Evolutionary conservation across 92 coral and sea anemone species (phyloP).

Genomic region (Epizoanthus fatuus): DNA sequence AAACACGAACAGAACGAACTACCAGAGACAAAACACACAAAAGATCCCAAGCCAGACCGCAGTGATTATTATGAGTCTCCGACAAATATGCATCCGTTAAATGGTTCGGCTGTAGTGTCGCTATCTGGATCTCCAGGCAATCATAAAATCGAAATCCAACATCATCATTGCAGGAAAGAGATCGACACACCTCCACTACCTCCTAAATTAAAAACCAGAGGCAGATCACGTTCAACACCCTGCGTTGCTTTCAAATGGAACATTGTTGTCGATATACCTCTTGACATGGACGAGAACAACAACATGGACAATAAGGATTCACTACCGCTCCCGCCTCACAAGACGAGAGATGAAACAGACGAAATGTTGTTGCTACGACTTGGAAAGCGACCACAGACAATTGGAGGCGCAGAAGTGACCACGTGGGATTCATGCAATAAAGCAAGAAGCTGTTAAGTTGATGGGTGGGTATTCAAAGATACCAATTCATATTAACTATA

Average conservation of each 20-base stretch:
- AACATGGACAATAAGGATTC: not conserved
- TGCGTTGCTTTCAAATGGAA: slow-evolving; percentile 19
- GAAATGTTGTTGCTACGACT: slow-evolving; percentile 7
- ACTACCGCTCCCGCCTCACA: not conserved
- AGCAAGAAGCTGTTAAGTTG: slow-evolving; percentile 6
- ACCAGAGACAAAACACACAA: not conserved
- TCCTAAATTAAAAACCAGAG: slow-evolving; percentile 9
- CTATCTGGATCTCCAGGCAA: not conserved
- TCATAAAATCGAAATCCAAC: not conserved
- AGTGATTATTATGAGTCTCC: not conserved
- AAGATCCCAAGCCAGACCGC: not conserved
- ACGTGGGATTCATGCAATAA: too few species aligned
- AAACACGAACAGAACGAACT: not conserved
- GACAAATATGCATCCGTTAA: not conserved
- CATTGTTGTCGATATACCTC: slow-evolving; percentile 29
- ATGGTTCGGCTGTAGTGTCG: not conserved
- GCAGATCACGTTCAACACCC: not conserved
- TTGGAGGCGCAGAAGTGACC: slow-evolving; percentile 9
- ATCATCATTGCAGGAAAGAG: not conserved
- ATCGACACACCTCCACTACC: slow-evolving; percentile 13
- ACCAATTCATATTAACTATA: too few species aligned
- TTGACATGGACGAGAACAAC: slow-evolving; percentile 19
- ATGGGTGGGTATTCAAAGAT: not conserved
- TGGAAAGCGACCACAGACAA: slow-evolving; percentile 37
- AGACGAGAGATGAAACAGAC: not conserved